phyloP scores from a whole-genome alignment of 1,140 invertebrate species.

The Neelides sp. region DNA sequence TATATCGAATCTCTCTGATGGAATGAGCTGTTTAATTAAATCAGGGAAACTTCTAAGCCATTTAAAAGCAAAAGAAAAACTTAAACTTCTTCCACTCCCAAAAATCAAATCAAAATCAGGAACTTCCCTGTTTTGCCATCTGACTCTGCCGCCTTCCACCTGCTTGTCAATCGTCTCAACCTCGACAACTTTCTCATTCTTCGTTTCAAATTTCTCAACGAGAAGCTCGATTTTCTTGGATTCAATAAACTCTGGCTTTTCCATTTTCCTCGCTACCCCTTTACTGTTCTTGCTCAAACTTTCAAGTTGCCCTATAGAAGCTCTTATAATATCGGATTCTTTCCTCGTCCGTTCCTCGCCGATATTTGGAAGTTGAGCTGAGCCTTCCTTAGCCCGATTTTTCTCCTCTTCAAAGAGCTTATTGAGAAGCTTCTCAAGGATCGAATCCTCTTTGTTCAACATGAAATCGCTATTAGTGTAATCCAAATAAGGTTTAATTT shows the following conservation, averaged over 20 bases:
- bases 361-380: not conserved
- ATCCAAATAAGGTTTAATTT: no score
- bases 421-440: slow-evolving; percentile 23
- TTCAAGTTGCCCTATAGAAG: no score
- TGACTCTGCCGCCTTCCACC: not conserved
- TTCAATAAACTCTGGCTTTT: slow-evolving; percentile 1
- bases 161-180: not conserved
- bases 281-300: not conserved
- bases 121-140: not conserved
- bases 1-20: slow-evolving; percentile 27
- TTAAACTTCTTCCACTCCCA: slow-evolving; percentile 19
- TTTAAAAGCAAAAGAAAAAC: slow-evolving; percentile 28
- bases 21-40: slow-evolving; percentile 28
- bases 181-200: slow-evolving; percentile 1
- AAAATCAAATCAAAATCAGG: slow-evolving; percentile 27
- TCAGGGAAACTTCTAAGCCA: slow-evolving; percentile 27
- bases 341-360: not conserved
- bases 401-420: slow-evolving; percentile 23
- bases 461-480: no score
- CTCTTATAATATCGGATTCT: not conserved
- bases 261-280: no score
- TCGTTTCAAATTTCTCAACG: slow-evolving; percentile 19
- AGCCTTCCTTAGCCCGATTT: slow-evolving; percentile 3
- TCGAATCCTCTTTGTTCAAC: not conserved
- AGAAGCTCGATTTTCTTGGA: slow-evolving; percentile 13